Evolutionary conservation across 2,113 vertebrate species (phyloP), one percentile per base, ranked within the genome.

Genomic region (Bothrops jararaca): DNA sequence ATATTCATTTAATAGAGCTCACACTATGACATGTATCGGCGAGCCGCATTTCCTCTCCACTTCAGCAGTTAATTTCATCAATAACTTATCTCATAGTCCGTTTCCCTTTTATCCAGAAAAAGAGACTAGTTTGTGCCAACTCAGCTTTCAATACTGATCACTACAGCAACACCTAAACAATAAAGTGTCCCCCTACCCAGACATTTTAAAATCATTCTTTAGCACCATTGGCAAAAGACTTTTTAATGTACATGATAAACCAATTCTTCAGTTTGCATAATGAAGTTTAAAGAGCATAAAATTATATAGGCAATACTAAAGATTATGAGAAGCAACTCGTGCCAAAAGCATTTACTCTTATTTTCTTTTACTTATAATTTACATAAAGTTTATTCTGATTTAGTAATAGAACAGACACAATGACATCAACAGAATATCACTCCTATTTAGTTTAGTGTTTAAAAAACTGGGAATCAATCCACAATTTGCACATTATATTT

Each of bases 21-120:
- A 94, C 93, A 93, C 95, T 96, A 97, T 96, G 96, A 97, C 97
- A 97, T 90, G 95, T 96, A 97, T 96, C 96, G 96, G 97, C 94
- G 95, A 95, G 94, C 94, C 94, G 95, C 95, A 97, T 97, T 96
- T 97, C 97, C 97, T 97, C 96, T 95, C 95, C 96, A 97, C 96
- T 97, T 97, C 97, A 97, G 96, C 97, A 96, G 96, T 97, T 97
- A 95, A 97, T 97, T 97, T 96, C 96, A 97, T 97, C 98, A 97
- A 97, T 97, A 98, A 95, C 97, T 97, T 97, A 97, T 96, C 97
- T 96, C 95, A 94, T 92, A 94, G 96, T 60, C 93, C 89, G 94
- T 92, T 97, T 96, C 94, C 89, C 94, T 97, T 97, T 95, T 96
- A 96, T 96, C 96, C 91, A 96, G 95, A 95, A 96, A 96, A 96